Evolutionary conservation across 2,888 invertebrate genomes (phyloP).

Genomic region (Galerucella nymphaeae): DNA sequence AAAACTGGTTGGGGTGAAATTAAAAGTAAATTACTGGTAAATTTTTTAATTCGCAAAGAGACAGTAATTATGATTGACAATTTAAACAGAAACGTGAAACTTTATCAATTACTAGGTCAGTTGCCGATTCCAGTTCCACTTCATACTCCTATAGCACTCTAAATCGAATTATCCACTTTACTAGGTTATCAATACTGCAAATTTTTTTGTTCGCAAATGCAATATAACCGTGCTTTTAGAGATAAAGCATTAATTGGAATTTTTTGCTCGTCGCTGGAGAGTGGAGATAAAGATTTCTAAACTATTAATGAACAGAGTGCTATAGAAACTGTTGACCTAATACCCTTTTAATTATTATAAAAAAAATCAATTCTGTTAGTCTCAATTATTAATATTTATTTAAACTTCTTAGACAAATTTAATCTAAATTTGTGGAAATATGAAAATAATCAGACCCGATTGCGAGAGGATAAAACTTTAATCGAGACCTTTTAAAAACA

Average conservation of each 20-base stretch:
- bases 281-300: not conserved
- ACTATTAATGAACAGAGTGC: not conserved
- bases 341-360: too few relatives aligned
- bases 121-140: not conserved
- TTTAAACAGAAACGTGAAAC: not conserved
- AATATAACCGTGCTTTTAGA: not conserved
- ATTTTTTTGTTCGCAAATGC: not conserved
- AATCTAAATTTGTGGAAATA: too few relatives aligned
- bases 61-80: not conserved
- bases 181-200: not conserved
- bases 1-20: not conserved
- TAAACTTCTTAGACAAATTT: too few relatives aligned
- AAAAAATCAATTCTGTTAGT: too few relatives aligned
- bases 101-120: not conserved
- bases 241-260: not conserved
- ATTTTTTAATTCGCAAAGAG: not conserved
- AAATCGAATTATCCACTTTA: not conserved
- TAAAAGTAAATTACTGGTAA: not conserved
- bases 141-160: not conserved
- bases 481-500: too few relatives aligned
- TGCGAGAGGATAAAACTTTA: too few relatives aligned
- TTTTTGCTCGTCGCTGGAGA: not conserved
- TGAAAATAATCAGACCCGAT: too few relatives aligned
- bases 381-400: too few relatives aligned
- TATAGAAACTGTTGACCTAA: too few relatives aligned